Base-by-base conservation (phyloP, 30 jellyfish, hydroid and myxozoan genomes). In the Nemopilema nomurai region DNA sequence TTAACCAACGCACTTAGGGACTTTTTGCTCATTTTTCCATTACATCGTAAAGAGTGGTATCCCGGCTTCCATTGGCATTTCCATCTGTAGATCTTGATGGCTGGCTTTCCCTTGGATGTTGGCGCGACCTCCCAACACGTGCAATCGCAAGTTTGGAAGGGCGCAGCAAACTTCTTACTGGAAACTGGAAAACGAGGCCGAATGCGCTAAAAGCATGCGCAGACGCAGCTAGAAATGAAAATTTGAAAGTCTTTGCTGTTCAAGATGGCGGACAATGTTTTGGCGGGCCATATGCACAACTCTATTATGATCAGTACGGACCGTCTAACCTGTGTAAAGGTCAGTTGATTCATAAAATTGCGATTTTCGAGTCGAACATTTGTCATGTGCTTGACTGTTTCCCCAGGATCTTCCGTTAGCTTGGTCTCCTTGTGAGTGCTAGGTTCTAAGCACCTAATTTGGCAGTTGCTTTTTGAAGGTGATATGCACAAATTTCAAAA, bases 211-310 rank as follows among this genome's bases (percentile, higher is more conserved):
- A 66, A 49, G 90, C 91, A 33, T 94, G 99, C 82, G 96, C 99
- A 22, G 79, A 69, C 18, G 97, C 89, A 0, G 97, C 99, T 16
- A 75, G 57, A 20, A 91, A 80, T 18, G 82, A 77, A 7, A 97
- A 91, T 0, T 78, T 52, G 53, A 69, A 77, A 25, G 90, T 90
- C 19, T 94, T 94, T 81, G 99, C 97, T 0, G 73, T 94, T 22
- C 99, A 94, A 86, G 86, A 94, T 86, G 99, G 99, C 74, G 99
- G 99, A 51, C 97, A 94, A 52, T 94, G 99, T 62, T 88, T 94
- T 64, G 95, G 96, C 3, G 98, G 97, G 17, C 87, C 93, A 0
- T 81, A 83, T 50, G 98, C 96, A 16, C 92, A 87, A 53, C 75
- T 79, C n/a, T 73, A 51, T 67, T 92, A 18, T 75, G 87, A 90